Evolutionary conservation across 2,113 vertebrate species (phyloP), one percentile per base, ranked within the genome.

Genomic region (Hippopotamus amphibius): DNA sequence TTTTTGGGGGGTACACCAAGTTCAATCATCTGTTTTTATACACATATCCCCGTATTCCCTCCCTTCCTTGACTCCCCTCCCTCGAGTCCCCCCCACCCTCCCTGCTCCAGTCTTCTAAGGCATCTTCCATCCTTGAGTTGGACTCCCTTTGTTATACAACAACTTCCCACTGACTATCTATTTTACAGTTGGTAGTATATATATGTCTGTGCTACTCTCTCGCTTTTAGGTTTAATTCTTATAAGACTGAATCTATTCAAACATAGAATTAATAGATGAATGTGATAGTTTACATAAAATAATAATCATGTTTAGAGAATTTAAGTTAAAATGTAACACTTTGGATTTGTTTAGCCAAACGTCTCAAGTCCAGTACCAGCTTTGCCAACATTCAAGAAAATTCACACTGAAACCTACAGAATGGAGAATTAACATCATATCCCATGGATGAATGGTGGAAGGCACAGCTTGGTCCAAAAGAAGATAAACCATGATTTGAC

Each of bases 301-400:
- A 93, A 66, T 90, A 84, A 83, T 93, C 11, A 90, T 85, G 19
- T 63, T 91, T 95, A 71, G 53, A 96, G 30, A 88, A 88, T 83
- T 91, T 66, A 65, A 95, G 14, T 88, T 97, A 81, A 97, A 98
- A 97, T 97, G 95, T 96, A 96, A 92, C 98, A 6, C 90, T 98
- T 97, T 93, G 94, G 8, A 94, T 95, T 96, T 98, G 97, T 98
- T 96, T 77, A 99, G 99, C 99, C 93, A 99, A 99, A 66, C 99
- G 99, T 97, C 99, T 99, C 26, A 99, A 99, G 98, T 99, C 99
- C 85, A 99, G 98, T 98, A 97, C 98, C 98, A 99, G 98, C 96
- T 98, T 99, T 98, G 99, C 99, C 98, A 99, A 99, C 98, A 99
- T 99, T 98, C 99, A 99, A 98, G 99, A 99, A 99, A 99, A 99